Base-by-base conservation (phyloP, 2,888 invertebrate species). In the Pseudococcus jackbeardsleyi region DNA sequence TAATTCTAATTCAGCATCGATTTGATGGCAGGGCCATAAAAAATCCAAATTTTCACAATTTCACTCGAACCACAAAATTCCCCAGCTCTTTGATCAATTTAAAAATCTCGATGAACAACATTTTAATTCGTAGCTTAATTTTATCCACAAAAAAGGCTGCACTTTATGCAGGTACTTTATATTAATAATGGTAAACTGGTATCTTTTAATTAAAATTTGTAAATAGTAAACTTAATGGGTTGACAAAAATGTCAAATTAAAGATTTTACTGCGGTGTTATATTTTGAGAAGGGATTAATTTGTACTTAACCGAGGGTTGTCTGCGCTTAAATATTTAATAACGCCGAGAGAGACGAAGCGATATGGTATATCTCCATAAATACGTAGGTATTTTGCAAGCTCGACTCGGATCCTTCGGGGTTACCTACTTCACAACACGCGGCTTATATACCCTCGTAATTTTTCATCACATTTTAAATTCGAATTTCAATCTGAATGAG, bases 171-270 rank as follows among this genome's bases (percentile, higher is more conserved):
- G 59, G 59, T 64, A 64, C 64, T 64, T 64, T 64, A 59, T 15
- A 54, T 64, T 22, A 64, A 22, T 64, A 64, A 64, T 22, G 12
- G 64, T 19, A 64, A 64, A 64, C 7, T 64, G 64, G 59, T 19
- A n/a, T 22, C 64, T 64, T 64, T 64, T 64, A 22, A 64, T 64
- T 64, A 64, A 64, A 64, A 64, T 64, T 64, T 64, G 64, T 64
- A 22, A 64, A 64, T 64, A 22, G 64, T 64, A 64, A 64, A 64
- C 22, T 64, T 64, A 64, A 64, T 64, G 64, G 64, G 22, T 64
- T 64, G 64, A 64, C 64, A 64, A 64, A 64, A 64, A 64, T 64
- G 64, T 64, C 64, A 64, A 64, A 64, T 22, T 22, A 64, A 64
- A 64, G 64, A 64, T 64, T 64, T 22, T 64, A 22, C 64, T 64